Evolutionary conservation across 2,888 invertebrate genomes (phyloP).

Genomic region (Prosapia bicincta): DNA sequence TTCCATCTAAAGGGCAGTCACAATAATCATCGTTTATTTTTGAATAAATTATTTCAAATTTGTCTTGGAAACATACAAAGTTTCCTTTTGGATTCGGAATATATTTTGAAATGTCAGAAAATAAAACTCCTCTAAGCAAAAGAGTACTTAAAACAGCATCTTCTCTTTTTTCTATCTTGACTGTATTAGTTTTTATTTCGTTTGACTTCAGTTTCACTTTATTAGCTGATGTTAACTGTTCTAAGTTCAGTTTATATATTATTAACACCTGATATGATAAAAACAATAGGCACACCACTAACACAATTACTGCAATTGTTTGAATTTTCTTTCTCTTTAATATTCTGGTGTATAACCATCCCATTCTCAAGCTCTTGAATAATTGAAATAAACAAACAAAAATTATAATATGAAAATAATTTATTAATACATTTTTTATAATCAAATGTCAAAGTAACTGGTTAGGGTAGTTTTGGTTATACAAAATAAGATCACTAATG

Average conservation of each 20-base stretch:
- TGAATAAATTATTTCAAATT: conserved; percentile 59
- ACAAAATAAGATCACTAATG: too few relatives aligned
- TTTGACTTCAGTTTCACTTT: not conserved
- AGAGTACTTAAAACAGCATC: not conserved
- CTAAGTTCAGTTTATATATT: not conserved
- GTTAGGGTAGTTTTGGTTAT: too few relatives aligned
- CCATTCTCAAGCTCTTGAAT: not conserved
- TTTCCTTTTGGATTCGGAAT: conserved; percentile 12
- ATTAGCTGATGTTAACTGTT: not conserved
- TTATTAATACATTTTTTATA: too few relatives aligned
- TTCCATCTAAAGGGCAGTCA: conserved; percentile 81
- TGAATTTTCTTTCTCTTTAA: not conserved
- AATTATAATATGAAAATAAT: too few relatives aligned
- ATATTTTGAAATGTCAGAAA: not conserved
- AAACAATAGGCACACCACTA: conserved; percentile 10
- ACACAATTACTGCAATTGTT: conserved; percentile 10
- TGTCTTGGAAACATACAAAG: conserved; percentile 18
- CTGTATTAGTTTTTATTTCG: not conserved
- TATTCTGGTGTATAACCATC: not conserved
- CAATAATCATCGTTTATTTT: conserved; percentile 91
- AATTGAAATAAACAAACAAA: too few relatives aligned
- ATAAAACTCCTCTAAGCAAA: not conserved
- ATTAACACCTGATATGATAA: conserved; percentile 13
- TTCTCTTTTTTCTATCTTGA: not conserved
- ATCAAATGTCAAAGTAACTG: too few relatives aligned